Evolutionary conservation across 2,797 vertebrate species (phyloP), one percentile per base, ranked within the genome.

Genomic region (Tangara arthus): DNA sequence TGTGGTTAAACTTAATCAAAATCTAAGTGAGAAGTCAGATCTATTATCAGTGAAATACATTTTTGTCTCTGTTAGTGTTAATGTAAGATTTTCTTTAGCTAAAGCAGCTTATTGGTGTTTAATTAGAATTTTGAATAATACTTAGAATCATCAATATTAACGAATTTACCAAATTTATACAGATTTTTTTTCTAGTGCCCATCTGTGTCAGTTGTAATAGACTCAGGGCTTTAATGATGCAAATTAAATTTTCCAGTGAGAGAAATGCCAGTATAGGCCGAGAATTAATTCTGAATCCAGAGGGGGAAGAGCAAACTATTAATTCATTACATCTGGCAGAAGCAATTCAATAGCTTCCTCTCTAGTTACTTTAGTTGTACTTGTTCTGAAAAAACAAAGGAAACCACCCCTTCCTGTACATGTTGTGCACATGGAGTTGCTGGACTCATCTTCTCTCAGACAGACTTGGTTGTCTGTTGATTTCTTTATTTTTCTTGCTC

Each of bases 221-320:
- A 70, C 72, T 86, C 28, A 30, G 56, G 63, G 66, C 55, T 94
- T 92, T 94, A 91, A 93, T 83, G 70, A 95, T 82, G 52, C 66
- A 90, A 95, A 93, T 95, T 68, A 90, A 73, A 83, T 89, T 91
- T 95, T 83, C 35, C 24, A 75, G 71, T 50, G 69, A 96, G 77
- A 89, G 64, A 93, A 91, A 93, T 91, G 77, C 77, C 82, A 60
- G 10, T 68, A 76, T 81, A 82, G 73, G 41, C 41, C 20, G 6
- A 60, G 75, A 95, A 93, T 93, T 95, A 87, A 93, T 82, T 95
- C 71, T 68, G 63, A 94, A 79, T 85, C 56, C 23, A 53, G 52
- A 82, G 77, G 5, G 66, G 34, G 46, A 77, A 73, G 42, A 87
- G 5, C 19, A 71, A 72, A n/a, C 78, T 82, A 66, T 87, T 93